phyloP scores from a whole-genome alignment of 2,113 vertebrate genomes.

The Electrona antarctica region DNA sequence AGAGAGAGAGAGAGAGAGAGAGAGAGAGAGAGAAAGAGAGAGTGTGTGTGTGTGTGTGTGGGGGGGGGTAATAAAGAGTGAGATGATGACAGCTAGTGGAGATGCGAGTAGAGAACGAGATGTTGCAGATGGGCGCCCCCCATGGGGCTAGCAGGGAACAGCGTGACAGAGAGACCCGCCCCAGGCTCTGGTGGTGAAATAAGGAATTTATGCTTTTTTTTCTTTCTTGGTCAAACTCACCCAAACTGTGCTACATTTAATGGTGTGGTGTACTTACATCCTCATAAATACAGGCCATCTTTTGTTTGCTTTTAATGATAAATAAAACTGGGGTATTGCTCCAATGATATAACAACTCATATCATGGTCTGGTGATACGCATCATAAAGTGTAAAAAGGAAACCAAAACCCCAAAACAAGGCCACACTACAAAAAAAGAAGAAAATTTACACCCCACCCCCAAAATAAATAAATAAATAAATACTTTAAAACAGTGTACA shows the following conservation, averaged over 20 bases:
- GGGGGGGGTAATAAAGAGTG: conserved; percentile 59
- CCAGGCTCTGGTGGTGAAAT: conserved; percentile 19
- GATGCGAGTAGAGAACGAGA: conserved; percentile 61
- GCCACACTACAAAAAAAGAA: conserved; percentile 76
- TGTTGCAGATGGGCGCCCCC: conserved; percentile 34
- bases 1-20: no score
- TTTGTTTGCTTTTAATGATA: conserved; percentile 29
- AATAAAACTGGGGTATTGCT: conserved; percentile 75
- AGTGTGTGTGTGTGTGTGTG: conserved; percentile 26
- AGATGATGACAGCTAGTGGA: conserved; percentile 58
- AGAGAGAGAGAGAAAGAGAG: no score
- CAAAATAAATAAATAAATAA: conserved; percentile 78
- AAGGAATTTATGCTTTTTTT: conserved; percentile 5
- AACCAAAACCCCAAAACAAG: conserved; percentile 63
- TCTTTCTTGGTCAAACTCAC: conserved; percentile 36
- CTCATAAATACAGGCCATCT: conserved; percentile 56
- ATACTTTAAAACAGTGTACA: conserved; percentile 80
- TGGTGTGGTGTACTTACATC: conserved; percentile 60
- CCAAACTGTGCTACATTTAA: conserved; percentile 72
- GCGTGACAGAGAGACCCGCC: conserved; percentile 33
- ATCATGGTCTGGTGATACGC: conserved; percentile 50
- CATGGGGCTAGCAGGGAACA: conserved; percentile 44
- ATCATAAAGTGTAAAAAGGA: conserved; percentile 57
- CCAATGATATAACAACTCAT: conserved; percentile 62
- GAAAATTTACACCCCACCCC: conserved; percentile 71